Evolutionary conservation across 2,888 invertebrate species (phyloP), one percentile per base, ranked within the genome.

Genomic region (Chaitophorus viminalis): DNA sequence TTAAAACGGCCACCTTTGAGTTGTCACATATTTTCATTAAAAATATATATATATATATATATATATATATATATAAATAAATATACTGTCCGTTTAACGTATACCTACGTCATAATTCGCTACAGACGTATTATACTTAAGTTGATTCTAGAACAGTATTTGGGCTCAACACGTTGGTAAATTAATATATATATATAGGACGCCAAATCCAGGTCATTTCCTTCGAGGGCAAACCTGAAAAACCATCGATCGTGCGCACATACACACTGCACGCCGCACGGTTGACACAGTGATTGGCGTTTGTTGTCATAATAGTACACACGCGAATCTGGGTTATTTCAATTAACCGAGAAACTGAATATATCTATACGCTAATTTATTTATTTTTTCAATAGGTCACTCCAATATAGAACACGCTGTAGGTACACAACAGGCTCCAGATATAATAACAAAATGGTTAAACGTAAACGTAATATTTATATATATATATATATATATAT

Each of bases 261-360:
- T 8, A 8, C 60, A 25, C n/a, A n/a, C n/a, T 6, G 5, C 60
- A 39, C 39, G 14, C 9, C 29, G 65, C 21, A 21, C 36, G 75
- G 39, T 60, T 81, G 79, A 81, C 81, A 81, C 81, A 68, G 81
- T 81, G 46, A 11, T 46, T 11, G 46, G 46, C 11, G 46, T n/a
- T 46, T 14, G 9, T 8, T 17, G 81, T 81, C 81, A 81, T 36
- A 68, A 68, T 68, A 70, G 46, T 46, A 81, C 39, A 46, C 46
- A 81, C 46, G 39, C 79, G 68, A 81, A 81, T 68, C 79, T 39
- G 54, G 79, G 39, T 18, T 36, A n/a, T 25, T 79, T 68, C 68
- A 46, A 70, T 81, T 81, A 18, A 46, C 29, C 68, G 81, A 39
- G 81, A 79, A 65, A 79, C 68, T 39, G 39, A 29, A 46, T 14